Percentiles rank a stretch among this genome's conserved stretches.
Evolutionary conservation across 2,888 invertebrate genomes (phyloP).

Genomic region (Geophilus truncorum): DNA sequence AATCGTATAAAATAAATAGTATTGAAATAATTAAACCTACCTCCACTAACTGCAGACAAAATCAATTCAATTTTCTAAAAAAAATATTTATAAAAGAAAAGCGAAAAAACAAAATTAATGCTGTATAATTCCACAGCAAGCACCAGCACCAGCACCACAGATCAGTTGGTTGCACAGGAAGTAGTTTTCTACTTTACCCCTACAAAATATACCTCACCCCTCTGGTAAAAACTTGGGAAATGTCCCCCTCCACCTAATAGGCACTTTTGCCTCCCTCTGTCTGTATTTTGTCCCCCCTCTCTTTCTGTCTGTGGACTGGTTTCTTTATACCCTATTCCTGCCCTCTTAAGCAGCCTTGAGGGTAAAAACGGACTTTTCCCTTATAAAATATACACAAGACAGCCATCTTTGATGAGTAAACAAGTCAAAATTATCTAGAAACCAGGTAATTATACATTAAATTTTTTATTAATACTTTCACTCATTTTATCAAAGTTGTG

Average conservation of each 20-base stretch:
- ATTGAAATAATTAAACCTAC: neutral
- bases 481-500: too few species aligned
- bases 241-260: conserved; percentile 25
- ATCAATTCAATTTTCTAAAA: neutral
- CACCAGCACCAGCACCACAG: neutral
- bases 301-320: conserved; percentile 20
- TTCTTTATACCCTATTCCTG: conserved; percentile 6
- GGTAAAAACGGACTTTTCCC: conserved; percentile 7
- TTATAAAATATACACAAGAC: neutral
- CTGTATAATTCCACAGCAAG: too few species aligned
- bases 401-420: neutral
- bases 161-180: conserved; percentile 1
- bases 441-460: too few species aligned
- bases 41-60: neutral
- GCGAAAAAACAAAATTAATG: neutral
- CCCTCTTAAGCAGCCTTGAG: neutral
- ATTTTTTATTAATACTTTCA: too few species aligned
- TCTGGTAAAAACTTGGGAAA: conserved; percentile 23
- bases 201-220: conserved; percentile 21
- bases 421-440: neutral
- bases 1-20: neutral
- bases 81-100: neutral
- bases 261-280: conserved; percentile 7
- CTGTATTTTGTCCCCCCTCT: neutral
- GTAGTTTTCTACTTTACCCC: neutral